A percentile compares a stretch with the other conserved stretches of the same genome.
These are phyloP conservation scores for Oreonectes daqikongensis DNA, from an alignment of 2,797 vertebrate species.

Conservation along the genomic window DNA sequence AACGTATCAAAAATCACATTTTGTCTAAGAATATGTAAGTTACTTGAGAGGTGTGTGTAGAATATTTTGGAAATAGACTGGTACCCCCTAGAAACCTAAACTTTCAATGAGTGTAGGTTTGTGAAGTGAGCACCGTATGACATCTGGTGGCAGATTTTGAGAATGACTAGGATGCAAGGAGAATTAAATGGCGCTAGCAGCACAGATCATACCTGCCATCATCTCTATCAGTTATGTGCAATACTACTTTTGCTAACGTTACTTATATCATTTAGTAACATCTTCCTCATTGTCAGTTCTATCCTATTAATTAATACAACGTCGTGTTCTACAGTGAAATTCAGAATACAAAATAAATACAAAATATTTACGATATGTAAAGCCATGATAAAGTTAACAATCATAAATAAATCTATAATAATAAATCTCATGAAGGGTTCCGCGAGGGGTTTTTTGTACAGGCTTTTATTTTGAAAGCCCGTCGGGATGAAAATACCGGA, in stretches of 20 bases:
- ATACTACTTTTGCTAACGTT: too few species aligned
- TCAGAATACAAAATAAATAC: too few species aligned
- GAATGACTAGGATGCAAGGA: not conserved
- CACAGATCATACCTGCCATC: too few species aligned
- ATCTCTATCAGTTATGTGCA: too few species aligned
- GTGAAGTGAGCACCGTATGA: slow-evolving; percentile 40
- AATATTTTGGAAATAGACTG: not conserved
- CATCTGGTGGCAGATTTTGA: slow-evolving; percentile 54
- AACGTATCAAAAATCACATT: not conserved
- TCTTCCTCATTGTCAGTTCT: not conserved
- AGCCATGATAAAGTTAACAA: not conserved
- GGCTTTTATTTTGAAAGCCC: slow-evolving; percentile 34
- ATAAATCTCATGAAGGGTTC: too few species aligned
- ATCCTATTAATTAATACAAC: not conserved
- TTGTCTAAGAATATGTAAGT: not conserved
- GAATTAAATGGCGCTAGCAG: too few species aligned
- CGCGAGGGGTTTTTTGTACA: too few species aligned
- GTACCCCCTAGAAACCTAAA: not conserved
- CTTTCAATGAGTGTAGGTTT: not conserved
- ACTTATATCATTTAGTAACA: not conserved
- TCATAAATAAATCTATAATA: too few species aligned
- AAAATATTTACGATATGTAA: not conserved
- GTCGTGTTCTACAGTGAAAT: not conserved
- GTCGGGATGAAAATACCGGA: slow-evolving; percentile 5
- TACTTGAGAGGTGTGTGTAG: not conserved